phyloP scores from a whole-genome alignment of 2,888 invertebrate genomes.

The Conchocele bisecta region DNA sequence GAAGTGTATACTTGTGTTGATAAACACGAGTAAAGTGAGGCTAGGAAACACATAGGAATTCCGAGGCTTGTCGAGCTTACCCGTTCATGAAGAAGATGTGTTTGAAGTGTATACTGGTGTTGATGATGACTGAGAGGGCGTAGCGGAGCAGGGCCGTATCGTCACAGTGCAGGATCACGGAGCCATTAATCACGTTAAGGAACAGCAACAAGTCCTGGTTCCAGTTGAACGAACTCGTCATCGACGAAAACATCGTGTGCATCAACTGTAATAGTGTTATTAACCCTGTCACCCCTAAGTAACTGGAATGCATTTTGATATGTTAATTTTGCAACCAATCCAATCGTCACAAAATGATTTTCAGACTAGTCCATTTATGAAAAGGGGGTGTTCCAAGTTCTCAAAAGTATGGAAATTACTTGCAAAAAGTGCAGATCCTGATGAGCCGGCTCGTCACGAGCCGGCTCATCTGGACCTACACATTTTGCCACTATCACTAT shows the following conservation, averaged over 20 bases:
- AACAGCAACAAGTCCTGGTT: constrained; percentile 98
- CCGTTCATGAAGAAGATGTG: constrained; percentile 99
- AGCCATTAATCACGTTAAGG: constrained; percentile 98
- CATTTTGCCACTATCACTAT: no score
- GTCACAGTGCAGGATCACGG: constrained; percentile 97
- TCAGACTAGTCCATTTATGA: no score
- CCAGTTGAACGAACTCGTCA: constrained; percentile 98
- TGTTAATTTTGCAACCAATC: no score
- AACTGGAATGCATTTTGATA: no score
- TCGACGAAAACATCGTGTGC: constrained; percentile 98
- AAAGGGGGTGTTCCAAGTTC: no score
- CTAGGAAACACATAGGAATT: no score
- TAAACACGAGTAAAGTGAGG: constrained; percentile 88
- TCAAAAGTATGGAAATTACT: no score
- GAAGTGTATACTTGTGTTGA: constrained; percentile 94
- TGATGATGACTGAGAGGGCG: constrained; percentile 98
- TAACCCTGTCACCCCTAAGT: no score
- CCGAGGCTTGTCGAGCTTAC: constrained; percentile 77
- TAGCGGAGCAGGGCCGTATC: constrained; percentile 97
- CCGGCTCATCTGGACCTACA: no score
- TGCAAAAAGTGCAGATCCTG: no score
- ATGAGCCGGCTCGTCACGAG: no score
- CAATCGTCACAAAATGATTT: no score
- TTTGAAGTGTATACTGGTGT: constrained; percentile 94
- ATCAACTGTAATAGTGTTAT: constrained; percentile 88